Conservation (phyloP, 2,113 vertebrate genomes). For the Noctilio leporinus region DNA sequence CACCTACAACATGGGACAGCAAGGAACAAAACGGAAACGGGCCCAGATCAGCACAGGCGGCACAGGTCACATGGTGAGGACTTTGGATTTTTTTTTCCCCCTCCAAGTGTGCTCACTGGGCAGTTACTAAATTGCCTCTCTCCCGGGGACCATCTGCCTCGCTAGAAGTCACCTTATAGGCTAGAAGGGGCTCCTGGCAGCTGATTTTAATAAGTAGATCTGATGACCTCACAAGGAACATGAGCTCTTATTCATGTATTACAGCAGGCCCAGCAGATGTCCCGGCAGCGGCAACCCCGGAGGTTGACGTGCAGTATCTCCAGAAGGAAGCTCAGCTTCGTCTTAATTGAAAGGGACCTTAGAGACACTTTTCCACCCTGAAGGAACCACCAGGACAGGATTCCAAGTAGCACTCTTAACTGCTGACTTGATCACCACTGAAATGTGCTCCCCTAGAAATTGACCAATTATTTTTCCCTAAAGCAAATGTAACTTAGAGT, state of each 20-base stretch:
- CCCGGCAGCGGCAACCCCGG: background rate
- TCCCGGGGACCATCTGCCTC: background rate
- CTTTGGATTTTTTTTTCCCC: background rate
- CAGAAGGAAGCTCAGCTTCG: background rate
- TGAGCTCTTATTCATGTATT: background rate
- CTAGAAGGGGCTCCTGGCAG: background rate
- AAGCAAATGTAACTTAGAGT: background rate
- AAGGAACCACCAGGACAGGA: background rate
- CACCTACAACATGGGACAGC: background rate
- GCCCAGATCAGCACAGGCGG: background rate
- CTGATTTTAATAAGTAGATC: background rate
- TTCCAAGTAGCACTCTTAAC: background rate
- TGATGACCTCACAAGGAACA: background rate
- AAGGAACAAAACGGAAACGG: background rate
- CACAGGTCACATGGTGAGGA: accelerated
- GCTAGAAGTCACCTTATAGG: background rate
- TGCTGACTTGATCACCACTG: background rate
- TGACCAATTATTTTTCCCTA: background rate
- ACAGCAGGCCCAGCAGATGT: background rate
- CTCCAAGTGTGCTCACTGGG: background rate
- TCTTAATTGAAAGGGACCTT: background rate
- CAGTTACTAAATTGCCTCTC: background rate
- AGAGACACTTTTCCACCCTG: background rate
- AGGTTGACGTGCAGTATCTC: background rate
- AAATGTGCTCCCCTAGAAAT: background rate